These are phyloP conservation scores for Drosophila kanapiae DNA, from an alignment of 1,140 invertebrate species.

Conservation along the genomic window DNA sequence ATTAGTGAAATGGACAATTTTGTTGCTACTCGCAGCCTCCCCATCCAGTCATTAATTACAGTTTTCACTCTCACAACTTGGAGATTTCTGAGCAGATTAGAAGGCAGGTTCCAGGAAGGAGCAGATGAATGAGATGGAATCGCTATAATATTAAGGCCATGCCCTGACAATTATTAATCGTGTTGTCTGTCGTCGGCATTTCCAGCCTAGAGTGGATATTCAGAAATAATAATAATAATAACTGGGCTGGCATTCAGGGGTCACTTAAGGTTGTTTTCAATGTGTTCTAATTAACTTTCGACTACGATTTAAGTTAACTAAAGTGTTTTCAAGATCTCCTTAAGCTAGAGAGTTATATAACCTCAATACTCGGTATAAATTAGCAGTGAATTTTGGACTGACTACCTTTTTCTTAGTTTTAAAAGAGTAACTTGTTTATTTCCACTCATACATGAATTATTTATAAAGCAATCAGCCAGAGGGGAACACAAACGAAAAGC, in stretches of 20 bases:
- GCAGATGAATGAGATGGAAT: background rate
- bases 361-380: background rate
- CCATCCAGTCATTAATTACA: slow-evolving; percentile 67
- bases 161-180: slow-evolving; percentile 75
- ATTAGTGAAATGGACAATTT: slow-evolving; percentile 79
- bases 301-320: background rate
- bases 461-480: slow-evolving; percentile 1
- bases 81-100: slow-evolving; percentile 38
- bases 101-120: background rate
- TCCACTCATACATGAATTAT: background rate
- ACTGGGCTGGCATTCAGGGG: too few relatives aligned
- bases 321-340: background rate
- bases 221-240: slow-evolving; percentile 28
- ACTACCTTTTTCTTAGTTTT: background rate
- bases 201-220: slow-evolving; percentile 25
- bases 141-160: slow-evolving; percentile 16
- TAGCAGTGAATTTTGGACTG: background rate
- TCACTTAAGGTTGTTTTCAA: background rate
- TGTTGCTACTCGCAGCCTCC: slow-evolving; percentile 33
- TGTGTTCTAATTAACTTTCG: background rate
- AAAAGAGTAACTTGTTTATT: background rate
- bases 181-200: slow-evolving; percentile 60
- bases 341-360: too few relatives aligned
- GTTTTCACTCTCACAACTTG: slow-evolving; percentile 59
- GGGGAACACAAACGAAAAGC: slow-evolving; percentile 1